Conservation (phyloP, 1,140 invertebrate species). For the Globodera ellingtonae region DNA sequence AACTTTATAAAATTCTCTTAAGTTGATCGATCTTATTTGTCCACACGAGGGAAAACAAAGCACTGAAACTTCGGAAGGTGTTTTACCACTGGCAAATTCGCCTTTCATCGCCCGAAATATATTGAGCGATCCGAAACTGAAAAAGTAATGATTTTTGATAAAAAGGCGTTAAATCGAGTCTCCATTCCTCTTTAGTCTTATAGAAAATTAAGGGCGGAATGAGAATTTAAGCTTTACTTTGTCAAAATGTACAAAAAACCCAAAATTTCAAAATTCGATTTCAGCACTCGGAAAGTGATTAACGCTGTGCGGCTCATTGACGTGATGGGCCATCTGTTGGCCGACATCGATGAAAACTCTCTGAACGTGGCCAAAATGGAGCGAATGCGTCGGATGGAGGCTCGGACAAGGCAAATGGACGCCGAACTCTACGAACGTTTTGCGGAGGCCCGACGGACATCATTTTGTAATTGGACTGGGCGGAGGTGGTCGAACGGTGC, state of each 20-base stretch:
- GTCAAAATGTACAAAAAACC: no score
- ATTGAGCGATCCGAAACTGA: background rate
- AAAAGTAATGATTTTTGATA: background rate
- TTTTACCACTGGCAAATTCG: background rate
- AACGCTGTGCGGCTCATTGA: constrained; percentile 27
- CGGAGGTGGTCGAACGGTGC: background rate
- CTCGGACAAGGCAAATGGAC: constrained; percentile 21
- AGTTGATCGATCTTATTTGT: background rate
- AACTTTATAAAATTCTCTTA: background rate
- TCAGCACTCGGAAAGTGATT: constrained; percentile 23
- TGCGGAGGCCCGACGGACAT: constrained; percentile 20
- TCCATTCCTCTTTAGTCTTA: background rate
- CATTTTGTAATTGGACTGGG: constrained; percentile 26
- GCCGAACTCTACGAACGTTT: constrained; percentile 21
- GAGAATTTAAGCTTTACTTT: no score
- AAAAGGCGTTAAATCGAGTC: background rate
- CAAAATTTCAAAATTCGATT: background rate
- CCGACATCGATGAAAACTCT: constrained; percentile 7
- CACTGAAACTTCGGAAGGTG: background rate
- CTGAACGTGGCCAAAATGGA: constrained; percentile 23
- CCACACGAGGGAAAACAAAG: background rate
- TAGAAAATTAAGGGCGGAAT: no score
- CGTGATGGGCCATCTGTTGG: constrained; percentile 20
- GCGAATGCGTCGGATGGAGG: constrained; percentile 30
- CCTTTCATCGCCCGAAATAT: background rate